Conservation (phyloP, 2,797 vertebrate genomes). For the Platalea minor region DNA sequence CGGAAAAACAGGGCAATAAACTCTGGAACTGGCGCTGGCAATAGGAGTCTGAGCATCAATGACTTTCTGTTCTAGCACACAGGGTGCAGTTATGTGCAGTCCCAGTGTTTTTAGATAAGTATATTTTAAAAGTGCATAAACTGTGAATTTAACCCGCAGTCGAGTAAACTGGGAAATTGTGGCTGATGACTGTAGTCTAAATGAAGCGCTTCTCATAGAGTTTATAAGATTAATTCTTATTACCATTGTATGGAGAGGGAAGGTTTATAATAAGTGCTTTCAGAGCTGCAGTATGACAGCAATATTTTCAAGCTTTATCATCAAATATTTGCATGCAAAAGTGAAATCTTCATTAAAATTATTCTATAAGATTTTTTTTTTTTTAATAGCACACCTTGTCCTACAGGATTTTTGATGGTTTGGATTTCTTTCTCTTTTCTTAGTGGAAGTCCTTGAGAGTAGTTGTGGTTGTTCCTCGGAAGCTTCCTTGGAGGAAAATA, state of each 20-base stretch:
- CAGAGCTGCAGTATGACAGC: not conserved
- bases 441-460: not conserved
- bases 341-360: not conserved
- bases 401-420: not conserved
- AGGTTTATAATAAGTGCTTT: not conserved
- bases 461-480: not conserved
- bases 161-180: not conserved
- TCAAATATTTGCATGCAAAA: not conserved
- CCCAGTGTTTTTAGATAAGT: conserved; percentile 10
- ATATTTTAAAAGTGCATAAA: conserved; percentile 15
- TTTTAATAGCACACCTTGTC: not conserved
- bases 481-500: not conserved
- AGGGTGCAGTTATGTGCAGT: not conserved
- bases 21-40: not conserved
- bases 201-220: not conserved
- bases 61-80: conserved; percentile 59
- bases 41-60: conserved; percentile 4
- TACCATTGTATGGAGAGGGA: not conserved
- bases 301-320: not conserved
- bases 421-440: not conserved
- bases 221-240: not conserved
- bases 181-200: not conserved
- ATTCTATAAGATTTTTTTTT: not conserved
- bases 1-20: conserved; percentile 55
- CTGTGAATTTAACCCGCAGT: conserved; percentile 9